These are phyloP conservation scores for Oscheius sp. DNA, from an alignment of 2,888 invertebrate species.

Conservation along the genomic window DNA sequence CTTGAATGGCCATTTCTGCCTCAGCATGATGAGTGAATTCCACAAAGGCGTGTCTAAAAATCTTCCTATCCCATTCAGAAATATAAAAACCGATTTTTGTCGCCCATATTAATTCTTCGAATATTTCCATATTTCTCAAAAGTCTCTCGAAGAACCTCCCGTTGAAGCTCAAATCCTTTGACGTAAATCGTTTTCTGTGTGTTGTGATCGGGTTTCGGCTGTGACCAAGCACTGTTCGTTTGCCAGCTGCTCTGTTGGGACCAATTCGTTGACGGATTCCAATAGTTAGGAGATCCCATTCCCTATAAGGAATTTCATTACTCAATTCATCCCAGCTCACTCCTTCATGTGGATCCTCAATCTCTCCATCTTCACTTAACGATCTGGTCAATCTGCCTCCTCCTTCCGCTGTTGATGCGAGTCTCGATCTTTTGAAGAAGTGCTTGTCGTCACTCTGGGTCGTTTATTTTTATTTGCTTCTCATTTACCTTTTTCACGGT, in stretches of 20 bases:
- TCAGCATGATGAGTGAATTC: slow-evolving; percentile 2
- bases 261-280: not conserved
- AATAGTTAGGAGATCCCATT: no score
- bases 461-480: not conserved
- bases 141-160: slow-evolving; percentile 22
- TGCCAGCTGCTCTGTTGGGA: not conserved
- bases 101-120: slow-evolving; percentile 30
- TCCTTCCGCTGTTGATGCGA: not conserved
- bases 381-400: not conserved
- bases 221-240: no score
- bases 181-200: slow-evolving; percentile 14
- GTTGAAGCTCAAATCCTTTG: slow-evolving; percentile 13
- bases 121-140: slow-evolving; percentile 33
- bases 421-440: slow-evolving; percentile 38
- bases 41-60: slow-evolving; percentile 21
- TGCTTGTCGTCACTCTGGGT: slow-evolving; percentile 36
- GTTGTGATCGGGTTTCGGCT: no score
- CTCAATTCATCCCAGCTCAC: not conserved
- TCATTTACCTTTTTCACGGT: slow-evolving; percentile 37
- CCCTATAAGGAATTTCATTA: not conserved
- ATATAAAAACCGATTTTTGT: slow-evolving; percentile 32
- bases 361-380: slow-evolving; percentile 19
- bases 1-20: slow-evolving; percentile 17
- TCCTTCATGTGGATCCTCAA: slow-evolving; percentile 12
- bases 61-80: no score